A percentile compares a stretch with the other conserved stretches of the same genome.
Evolutionary conservation across 2,797 vertebrate species (phyloP).

Genomic region (Myotis vivesi): DNA sequence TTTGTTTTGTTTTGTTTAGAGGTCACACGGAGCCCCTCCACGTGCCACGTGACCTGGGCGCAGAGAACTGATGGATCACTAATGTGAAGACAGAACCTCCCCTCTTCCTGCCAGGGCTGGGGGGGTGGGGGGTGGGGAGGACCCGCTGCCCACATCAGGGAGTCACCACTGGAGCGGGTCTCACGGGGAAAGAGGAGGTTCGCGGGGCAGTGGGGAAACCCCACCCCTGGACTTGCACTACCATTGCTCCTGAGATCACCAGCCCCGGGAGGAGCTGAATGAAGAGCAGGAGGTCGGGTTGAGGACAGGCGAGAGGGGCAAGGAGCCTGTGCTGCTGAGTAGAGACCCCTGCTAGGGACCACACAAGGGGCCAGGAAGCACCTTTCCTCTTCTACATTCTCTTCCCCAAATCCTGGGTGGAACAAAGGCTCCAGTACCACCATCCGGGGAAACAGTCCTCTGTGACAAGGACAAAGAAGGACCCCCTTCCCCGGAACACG

Average conservation of each 20-base stretch:
- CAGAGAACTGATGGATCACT: not conserved
- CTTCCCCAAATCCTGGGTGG: not conserved
- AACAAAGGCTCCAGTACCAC: not conserved
- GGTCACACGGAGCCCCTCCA: not conserved
- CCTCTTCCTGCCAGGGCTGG: not conserved
- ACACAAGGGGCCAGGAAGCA: not conserved
- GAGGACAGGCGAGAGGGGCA: no score
- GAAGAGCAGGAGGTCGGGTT: not conserved
- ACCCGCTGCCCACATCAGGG: rapidly evolving
- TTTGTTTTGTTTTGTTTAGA: not conserved
- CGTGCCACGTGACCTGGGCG: not conserved
- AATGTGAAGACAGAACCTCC: not conserved
- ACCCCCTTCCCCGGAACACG: not conserved
- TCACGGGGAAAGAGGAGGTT: no score
- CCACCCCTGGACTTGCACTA: not conserved
- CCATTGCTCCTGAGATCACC: not conserved
- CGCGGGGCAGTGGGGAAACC: no score
- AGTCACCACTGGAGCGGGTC: not conserved
- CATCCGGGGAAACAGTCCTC: not conserved
- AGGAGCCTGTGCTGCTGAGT: not conserved
- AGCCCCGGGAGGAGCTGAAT: not conserved
- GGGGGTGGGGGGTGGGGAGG: no score
- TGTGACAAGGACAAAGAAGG: slow-evolving; percentile 19
- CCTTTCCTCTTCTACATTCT: not conserved
- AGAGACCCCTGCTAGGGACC: not conserved